A percentile compares a stretch with the other conserved stretches of the same genome.
phyloP scores from a whole-genome alignment of 2,888 invertebrate species.

The Iphiclides podalirius region DNA sequence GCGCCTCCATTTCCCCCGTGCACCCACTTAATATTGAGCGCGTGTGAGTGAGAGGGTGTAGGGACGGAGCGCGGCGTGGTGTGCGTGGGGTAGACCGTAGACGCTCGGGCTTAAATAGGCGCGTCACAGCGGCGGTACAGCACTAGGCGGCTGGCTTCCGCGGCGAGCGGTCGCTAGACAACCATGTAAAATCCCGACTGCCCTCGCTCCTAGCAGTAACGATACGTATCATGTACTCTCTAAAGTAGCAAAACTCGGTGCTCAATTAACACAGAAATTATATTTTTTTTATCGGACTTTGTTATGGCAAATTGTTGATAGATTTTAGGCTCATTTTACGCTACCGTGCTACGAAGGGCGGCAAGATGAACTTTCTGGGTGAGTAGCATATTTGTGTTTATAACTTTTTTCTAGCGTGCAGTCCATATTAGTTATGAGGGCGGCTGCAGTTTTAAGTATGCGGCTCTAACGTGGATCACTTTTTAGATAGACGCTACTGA shows the following conservation, averaged over 20 bases:
- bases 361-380: conserved; percentile 74
- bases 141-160: conserved; percentile 59
- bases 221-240: conserved; percentile 75
- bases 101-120: conserved; percentile 50
- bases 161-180: conserved; percentile 49
- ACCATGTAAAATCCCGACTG: conserved; percentile 59
- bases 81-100: conserved; percentile 35
- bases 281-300: conserved; percentile 65
- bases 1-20: conserved; percentile 63
- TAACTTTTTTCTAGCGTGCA: conserved; percentile 10
- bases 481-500: not conserved
- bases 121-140: conserved; percentile 34
- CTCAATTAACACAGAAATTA: conserved; percentile 60
- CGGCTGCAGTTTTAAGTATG: conserved; percentile 1
- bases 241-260: conserved; percentile 66
- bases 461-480: not conserved
- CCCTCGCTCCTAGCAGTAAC: conserved; percentile 50
- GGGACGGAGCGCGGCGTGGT: conserved; percentile 27
- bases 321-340: conserved; percentile 40
- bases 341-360: conserved; percentile 44
- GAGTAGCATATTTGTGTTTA: conserved; percentile 43
- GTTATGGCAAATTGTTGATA: conserved; percentile 59
- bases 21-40: conserved; percentile 52
- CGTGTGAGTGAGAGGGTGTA: conserved; percentile 37
- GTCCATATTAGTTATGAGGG: conserved; percentile 1